A percentile compares a stretch with the other conserved stretches of the same genome.
Evolutionary conservation across 2,797 vertebrate genomes (phyloP).

Genomic region (Sphenopsis melanotis): DNA sequence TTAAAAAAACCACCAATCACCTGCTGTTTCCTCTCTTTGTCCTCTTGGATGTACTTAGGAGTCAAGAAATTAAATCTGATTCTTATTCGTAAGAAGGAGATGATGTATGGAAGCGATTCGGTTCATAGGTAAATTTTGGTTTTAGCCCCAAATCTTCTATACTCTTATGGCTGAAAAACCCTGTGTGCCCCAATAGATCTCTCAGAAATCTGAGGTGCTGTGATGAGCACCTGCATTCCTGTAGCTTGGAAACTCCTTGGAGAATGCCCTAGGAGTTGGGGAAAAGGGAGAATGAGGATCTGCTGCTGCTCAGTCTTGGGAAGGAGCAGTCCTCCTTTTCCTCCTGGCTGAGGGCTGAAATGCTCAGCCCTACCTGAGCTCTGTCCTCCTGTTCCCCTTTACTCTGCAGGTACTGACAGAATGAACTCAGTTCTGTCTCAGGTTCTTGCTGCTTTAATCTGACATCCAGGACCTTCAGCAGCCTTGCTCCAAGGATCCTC

Average conservation of each 20-base stretch:
- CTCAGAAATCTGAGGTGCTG: accelerated
- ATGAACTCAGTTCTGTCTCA: neutral
- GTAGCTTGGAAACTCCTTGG: neutral
- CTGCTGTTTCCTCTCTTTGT: neutral
- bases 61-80: neutral
- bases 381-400: neutral
- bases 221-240: neutral
- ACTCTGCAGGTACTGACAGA: neutral
- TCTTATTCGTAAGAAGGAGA: accelerated
- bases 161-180: accelerated
- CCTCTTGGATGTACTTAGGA: neutral
- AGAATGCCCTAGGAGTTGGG: neutral
- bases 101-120: neutral
- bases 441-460: neutral
- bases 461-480: neutral
- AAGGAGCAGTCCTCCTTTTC: neutral
- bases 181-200: accelerated
- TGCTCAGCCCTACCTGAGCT: accelerated
- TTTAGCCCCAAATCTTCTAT: neutral
- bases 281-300: neutral
- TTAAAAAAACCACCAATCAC: neutral
- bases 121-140: neutral
- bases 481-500: neutral
- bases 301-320: neutral
- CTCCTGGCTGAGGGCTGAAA: neutral